Evolutionary conservation across 2,888 invertebrate genomes (phyloP), one percentile per base, ranked within the genome.

Genomic region (Actias luna): DNA sequence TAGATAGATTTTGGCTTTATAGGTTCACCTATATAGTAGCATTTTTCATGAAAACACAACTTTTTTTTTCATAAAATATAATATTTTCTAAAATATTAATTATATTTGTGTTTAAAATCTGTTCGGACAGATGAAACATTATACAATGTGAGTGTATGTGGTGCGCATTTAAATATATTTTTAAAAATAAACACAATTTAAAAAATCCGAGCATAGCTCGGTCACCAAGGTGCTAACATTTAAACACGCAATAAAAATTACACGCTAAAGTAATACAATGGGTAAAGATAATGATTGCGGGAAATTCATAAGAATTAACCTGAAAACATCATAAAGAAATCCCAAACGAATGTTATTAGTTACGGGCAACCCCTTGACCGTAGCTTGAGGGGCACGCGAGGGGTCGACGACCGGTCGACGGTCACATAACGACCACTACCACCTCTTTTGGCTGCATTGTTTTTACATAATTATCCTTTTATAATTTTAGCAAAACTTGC

Each of bases 301-400:
- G 42, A 5, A 50, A 12, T 50, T 55, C 29, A 55, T 55, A 55
- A 55, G 29, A 55, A 33, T 16, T 58, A 58, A n/a, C 27, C 22
- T 16, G 22, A 59, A 18, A 12, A 50, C 59, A 27, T 10, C 50
- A 58, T 59, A 50, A 35, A 10, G 18, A 50, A 46, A 1, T 14
- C 5, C 25, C 50, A 29, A 29, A 58, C 18, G 27, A 16, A 4
- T 36, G 22, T 35, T 31, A 35, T 33, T 36, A 27, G 58, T 46
- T 18, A 35, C 33, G 58, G 18, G 50, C 64, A 61, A 61, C 67
- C 61, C 64, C 65, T 65, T 64, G 67, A 64, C 65, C 67, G 64
- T 57, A 36, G 27, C 58, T 25, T 29, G 29, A 27, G 39, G 39
- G 46, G 22, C 67, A 67, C 67, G 67, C 67, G 65, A 67, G 50